A percentile compares a stretch with the other conserved stretches of the same genome.
Evolutionary conservation across 1,140 invertebrate genomes (phyloP).

Genomic region (Elysia chlorotica): DNA sequence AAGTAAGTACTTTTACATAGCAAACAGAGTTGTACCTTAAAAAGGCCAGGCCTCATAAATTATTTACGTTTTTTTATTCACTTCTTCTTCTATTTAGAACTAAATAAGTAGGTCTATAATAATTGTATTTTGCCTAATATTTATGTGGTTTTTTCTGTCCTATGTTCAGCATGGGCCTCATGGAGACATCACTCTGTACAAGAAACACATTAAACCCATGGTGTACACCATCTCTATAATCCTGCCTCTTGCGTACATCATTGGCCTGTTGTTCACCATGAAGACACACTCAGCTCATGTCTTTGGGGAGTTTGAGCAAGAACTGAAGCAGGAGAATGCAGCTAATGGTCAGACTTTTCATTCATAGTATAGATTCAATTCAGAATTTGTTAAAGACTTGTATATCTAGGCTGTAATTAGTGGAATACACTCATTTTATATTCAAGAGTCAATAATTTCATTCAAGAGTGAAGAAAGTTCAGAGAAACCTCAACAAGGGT

Average conservation of each 20-base stretch:
- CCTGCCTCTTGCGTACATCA: constrained; percentile 52
- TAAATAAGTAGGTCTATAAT: neutral
- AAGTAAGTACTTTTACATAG: too few relatives aligned
- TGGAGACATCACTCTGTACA: constrained; percentile 43
- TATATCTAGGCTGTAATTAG: too few relatives aligned
- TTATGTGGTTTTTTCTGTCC: constrained; percentile 3
- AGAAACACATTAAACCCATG: constrained; percentile 46
- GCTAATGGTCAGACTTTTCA: neutral
- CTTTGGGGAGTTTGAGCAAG: constrained; percentile 44
- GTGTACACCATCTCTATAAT: constrained; percentile 48
- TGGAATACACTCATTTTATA: too few relatives aligned
- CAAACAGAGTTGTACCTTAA: too few relatives aligned
- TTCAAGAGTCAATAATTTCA: too few relatives aligned
- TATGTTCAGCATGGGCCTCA: constrained; percentile 45
- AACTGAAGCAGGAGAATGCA: constrained; percentile 29
- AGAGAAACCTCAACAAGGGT: too few relatives aligned
- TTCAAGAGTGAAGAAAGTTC: too few relatives aligned
- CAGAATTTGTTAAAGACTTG: too few relatives aligned
- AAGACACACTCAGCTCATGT: constrained; percentile 54
- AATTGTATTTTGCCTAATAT: too few relatives aligned
- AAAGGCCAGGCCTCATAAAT: too few relatives aligned
- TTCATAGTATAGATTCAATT: too few relatives aligned
- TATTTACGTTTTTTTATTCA: too few relatives aligned
- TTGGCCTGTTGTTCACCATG: constrained; percentile 53
- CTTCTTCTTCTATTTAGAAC: neutral